These are phyloP conservation scores for Megalops cyprinoides DNA, from an alignment of 2,797 vertebrate species.

Conservation along the genomic window DNA sequence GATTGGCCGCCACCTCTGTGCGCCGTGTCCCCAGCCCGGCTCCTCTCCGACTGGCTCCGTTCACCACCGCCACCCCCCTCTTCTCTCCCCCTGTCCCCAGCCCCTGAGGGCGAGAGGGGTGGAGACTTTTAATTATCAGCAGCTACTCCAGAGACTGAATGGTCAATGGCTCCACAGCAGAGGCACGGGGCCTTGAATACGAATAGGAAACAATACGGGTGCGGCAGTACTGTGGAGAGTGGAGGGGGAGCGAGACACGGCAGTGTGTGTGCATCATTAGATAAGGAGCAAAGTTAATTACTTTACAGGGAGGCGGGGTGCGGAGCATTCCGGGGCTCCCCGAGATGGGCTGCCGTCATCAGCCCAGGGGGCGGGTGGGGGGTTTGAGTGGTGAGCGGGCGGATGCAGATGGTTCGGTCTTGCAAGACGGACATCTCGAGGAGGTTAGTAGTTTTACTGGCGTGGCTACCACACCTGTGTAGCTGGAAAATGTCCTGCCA, in stretches of 20 bases:
- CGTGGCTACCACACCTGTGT: slow-evolving; percentile 68
- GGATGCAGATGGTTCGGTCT: slow-evolving; percentile 41
- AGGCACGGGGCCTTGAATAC: slow-evolving; percentile 80
- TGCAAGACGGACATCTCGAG: slow-evolving; percentile 58
- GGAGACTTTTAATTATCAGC: slow-evolving; percentile 92
- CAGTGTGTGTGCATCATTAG: slow-evolving; percentile 63
- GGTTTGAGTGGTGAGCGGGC: neutral
- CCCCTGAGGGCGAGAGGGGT: slow-evolving; percentile 76
- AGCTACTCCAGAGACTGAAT: slow-evolving; percentile 78
- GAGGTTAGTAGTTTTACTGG: slow-evolving; percentile 63
- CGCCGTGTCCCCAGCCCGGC: slow-evolving; percentile 69
- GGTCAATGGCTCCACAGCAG: slow-evolving; percentile 86
- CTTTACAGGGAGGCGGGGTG: slow-evolving; percentile 47
- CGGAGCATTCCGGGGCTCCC: neutral
- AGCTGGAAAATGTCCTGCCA: slow-evolving; percentile 56
- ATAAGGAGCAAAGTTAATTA: slow-evolving; percentile 78
- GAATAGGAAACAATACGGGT: slow-evolving; percentile 79
- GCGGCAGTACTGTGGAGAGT: slow-evolving; percentile 44
- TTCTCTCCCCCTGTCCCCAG: neutral
- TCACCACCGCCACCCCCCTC: neutral
- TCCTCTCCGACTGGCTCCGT: slow-evolving; percentile 75
- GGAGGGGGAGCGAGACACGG: slow-evolving; percentile 41
- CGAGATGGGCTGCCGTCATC: neutral
- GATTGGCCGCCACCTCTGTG: slow-evolving; percentile 73
- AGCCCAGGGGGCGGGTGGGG: neutral